Base-by-base conservation (phyloP, 2,113 vertebrate genomes). In the Elgaria multicarinata region DNA sequence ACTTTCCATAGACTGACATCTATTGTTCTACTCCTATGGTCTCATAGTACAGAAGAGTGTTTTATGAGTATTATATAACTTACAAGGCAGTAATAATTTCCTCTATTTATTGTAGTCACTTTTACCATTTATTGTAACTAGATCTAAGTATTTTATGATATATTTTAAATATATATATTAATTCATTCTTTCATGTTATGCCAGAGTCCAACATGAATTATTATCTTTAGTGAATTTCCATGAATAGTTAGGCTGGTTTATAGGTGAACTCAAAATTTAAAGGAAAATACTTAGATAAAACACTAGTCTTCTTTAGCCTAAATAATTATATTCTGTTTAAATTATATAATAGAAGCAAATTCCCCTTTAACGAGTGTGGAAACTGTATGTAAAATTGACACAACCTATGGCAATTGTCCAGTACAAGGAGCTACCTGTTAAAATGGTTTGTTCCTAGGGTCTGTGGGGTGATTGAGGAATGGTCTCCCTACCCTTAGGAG, bases 91-190 rank as follows among this genome's bases (percentile, higher is more conserved):
- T 7, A 66, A 8, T 72, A n/a, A 39, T 75, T 64, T 88, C 1
- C 84, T 2, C 1, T 10, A 13, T 18, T 50, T 50, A 78, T 53
- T 78, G 46, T 78, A 78, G 20, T 24, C 36, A 90, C 0, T 2
- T 72, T 71, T 69, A 2, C 44, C 0, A 89, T 90, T 88, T 89
- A 86, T 75, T 42, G 31, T n/a, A 67, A 90, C 89, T 62, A 80
- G 22, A 64, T 44, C 55, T 39, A 80, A 62, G n/a, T 72, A 80
- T 74, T 53, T 53, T 16, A 77, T 33, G 69, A 4, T 18, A 39
- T 75, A n/a, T 62, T n/a, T 39, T 83, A 75, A 75, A 77, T 92
- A 85, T 66, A 31, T 87, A 2, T 42, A 69, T 77, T 69, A 2
- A 69, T 33, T 33, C 31, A 79, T 53, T 33, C 64, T 74, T 33